Conservation (phyloP, 2,113 vertebrate species). For the Tragelaphus buxtoni region DNA sequence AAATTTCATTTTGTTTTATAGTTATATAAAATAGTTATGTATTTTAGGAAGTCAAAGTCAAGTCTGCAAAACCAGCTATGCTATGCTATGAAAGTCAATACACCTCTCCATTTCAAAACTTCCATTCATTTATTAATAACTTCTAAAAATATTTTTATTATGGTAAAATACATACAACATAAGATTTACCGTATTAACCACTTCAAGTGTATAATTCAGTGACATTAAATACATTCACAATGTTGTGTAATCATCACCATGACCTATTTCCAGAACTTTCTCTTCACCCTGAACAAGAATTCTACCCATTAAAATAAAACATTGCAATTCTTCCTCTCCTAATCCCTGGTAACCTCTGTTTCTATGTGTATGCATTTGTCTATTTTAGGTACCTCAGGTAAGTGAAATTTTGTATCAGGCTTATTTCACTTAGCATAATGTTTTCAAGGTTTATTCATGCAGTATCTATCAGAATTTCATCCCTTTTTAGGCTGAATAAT, state of each 20-base stretch:
- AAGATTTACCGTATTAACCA: not conserved
- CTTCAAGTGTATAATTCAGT: not conserved
- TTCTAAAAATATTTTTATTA: not conserved
- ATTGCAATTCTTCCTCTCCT: not conserved
- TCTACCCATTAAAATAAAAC: not conserved
- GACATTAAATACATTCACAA: not conserved
- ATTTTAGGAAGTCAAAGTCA: not conserved
- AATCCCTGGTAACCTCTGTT: not conserved
- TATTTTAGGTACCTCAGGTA: not conserved
- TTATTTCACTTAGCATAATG: not conserved
- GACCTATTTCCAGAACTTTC: not conserved
- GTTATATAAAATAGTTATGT: not conserved
- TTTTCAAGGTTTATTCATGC: not conserved
- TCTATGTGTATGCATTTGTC: not conserved
- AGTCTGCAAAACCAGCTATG: not conserved
- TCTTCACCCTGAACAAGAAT: not conserved
- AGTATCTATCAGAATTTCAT: not conserved
- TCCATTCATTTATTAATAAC: not conserved
- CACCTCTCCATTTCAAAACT: not conserved
- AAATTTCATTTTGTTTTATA: not conserved
- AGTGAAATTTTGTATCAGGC: not conserved
- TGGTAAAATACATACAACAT: not conserved
- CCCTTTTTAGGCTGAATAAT: not conserved
- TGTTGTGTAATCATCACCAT: not conserved
- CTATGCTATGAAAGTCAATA: not conserved